Base-by-base conservation (phyloP, 2,797 vertebrate species). In the Sciaenops ocellatus region DNA sequence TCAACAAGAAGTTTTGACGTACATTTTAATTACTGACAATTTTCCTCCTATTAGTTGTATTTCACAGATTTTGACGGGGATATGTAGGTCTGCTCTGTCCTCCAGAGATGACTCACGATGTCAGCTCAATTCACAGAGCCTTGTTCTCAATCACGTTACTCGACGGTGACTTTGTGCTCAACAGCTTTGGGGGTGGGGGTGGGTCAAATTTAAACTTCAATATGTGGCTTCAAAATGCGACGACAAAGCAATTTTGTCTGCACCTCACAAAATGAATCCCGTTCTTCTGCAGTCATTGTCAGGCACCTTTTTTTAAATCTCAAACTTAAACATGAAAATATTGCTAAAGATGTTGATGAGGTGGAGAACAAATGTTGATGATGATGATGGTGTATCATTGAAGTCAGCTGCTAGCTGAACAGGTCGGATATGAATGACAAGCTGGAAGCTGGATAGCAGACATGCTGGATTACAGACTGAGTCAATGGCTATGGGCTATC, bases 11-110 rank as follows among this genome's bases (percentile, higher is more conserved):
- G 50, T 90, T 84, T 70, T 89, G 85, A 89, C 90, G 81, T 88
- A 90, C 69, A 87, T 92, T 89, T 91, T 89, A 93, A 92, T 93
- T 90, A 90, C 85, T 78, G 80, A 84, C 89, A 88, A 77, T 89
- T 86, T 87, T 26, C 54, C 56, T 80, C 69, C 75, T 60, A 90
- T 88, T 91, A 86, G 79, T 75, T 60, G 52, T 56, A 61, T 65
- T 88, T 83, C 15, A 76, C 66, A 76, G 69, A 73, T 59, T 87
- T 69, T 85, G 79, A 89, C 69, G 85, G 70, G 80, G 80, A 77
- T 84, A 71, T 81, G 82, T 82, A 75, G 76, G 87, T 81, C 85
- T 82, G 63, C 69, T 15, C 75, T 57, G 73, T 82, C 76, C 83
- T 83, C 77, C 44, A 42, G 85, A 90, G 86, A 85, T 30, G 11